Base-by-base conservation (phyloP, 2,113 vertebrate species). In the Diglossa brunneiventris region DNA sequence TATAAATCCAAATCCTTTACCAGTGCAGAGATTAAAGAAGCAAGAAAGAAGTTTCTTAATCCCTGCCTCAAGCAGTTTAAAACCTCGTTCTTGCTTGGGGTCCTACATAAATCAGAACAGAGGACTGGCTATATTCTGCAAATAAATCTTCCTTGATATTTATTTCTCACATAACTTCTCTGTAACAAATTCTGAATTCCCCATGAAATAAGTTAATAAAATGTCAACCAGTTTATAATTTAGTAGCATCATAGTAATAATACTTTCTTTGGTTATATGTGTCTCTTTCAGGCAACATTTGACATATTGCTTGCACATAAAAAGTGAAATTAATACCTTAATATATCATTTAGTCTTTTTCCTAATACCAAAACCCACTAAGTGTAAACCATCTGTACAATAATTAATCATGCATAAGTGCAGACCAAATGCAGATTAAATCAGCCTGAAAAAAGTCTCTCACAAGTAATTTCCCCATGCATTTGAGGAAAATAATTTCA, bases 1-100 rank as follows among this genome's bases (percentile, higher is more conserved):
- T 92, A 92, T 94, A 95, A 97, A 96, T 96, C 68, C 85, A 95
- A 75, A 88, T 90, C 92, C 82, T 90, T 81, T 90, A 93, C 52
- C 47, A 35, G 31, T 67, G 64, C 39, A 85, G 72, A 88, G 85
- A 97, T 95, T 96, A 96, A 95, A 96, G 77, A 89, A 81, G 75
- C 47, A 90, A 94, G 73, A 78, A 94, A 93, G 44, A 95, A 68
- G 52, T 93, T 83, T 81, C 68, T 92, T 94, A 96, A 95, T 97
- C 90, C 80, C 44, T 84, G 83, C 92, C 94, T 96, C 76, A 44
- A 92, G 95, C 56, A 1, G 31, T 94, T 92, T 90, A 33, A 95
- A 94, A 83, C 35, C 76, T 89, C 35, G 13, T 85, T 77, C 64
- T 93, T 94, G 50, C 73, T 89, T 87, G 56, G 64, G 69, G 89